Base-by-base conservation (phyloP, 1,140 invertebrate genomes). In the Apocrypta bakeri region DNA sequence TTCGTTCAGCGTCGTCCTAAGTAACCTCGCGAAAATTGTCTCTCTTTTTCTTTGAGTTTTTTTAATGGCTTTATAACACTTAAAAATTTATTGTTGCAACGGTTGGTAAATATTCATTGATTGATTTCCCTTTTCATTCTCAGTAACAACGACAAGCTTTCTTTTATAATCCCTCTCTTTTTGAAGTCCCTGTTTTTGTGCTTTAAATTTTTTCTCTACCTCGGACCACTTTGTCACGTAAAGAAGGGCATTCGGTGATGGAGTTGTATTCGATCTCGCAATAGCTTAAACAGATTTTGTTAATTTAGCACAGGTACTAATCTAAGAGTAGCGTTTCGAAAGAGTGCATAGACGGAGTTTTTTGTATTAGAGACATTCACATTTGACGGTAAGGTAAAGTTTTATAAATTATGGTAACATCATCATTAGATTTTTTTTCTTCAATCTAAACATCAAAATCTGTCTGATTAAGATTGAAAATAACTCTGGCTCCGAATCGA, bases 1-100 rank as follows among this genome's bases (percentile, higher is more conserved):
- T 88, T 86, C 83, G 68, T 85, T 87, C 68, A 78, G 85, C 84
- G 85, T 84, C 85, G 75, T 85, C 79, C 83, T 85, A 84, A n/a
- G 79, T 81, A 81, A 83, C 61, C 37, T 78, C 76, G 37, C 33
- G 33, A 48, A 78, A 79, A 61, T 75, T 63, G 29, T 75, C 21
- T 63, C 21, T 40, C 24, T 73, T 71, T n/a, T 56, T 61, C 42
- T 77, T 69, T 33, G 9, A 71, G 14, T 83, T 21, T 82, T 48
- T 71, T 84, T 79, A 74, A 68, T 68, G 69, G n/a, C 33, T 31
- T 79, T 37, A 61, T 33, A 74, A 75, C 61, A 81, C 25, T 79
- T 82, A 75, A 81, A 74, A 68, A 68, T 75, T 63, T 75, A 68
- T 81, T 74, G 79, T 74, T 72, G 21, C 68, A 79, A 79, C 68